A percentile compares a stretch with the other conserved stretches of the same genome.
These are phyloP conservation scores for Amiota minor DNA, from an alignment of 2,888 invertebrate genomes.

Conservation along the genomic window DNA sequence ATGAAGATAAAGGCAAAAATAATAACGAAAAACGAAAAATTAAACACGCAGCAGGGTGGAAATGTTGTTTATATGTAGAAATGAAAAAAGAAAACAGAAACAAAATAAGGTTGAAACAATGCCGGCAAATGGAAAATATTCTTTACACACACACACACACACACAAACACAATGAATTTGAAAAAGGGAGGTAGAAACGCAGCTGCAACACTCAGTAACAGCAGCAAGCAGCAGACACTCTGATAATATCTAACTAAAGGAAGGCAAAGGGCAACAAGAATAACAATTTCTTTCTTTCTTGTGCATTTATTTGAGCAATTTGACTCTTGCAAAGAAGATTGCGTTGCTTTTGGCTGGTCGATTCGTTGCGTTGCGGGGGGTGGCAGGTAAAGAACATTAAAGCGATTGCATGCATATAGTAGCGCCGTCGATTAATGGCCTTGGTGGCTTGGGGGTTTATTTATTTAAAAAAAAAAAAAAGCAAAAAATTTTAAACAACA, in stretches of 20 bases:
- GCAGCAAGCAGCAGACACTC: not conserved
- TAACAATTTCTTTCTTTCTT: conserved; percentile 13
- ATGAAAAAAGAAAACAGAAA: not conserved
- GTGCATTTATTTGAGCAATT: not conserved
- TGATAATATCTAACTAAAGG: not conserved
- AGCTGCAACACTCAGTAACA: not conserved
- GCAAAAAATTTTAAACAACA: no score
- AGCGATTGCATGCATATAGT: conserved; percentile 31
- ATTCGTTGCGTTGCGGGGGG: conserved; percentile 59
- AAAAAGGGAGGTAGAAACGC: not conserved
- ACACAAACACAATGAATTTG: not conserved
- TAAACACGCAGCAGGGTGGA: conserved; percentile 38
- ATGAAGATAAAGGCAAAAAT: conserved; percentile 22
- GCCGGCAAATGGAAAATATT: not conserved
- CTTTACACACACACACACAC: not conserved
- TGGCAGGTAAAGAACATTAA: conserved; percentile 34
- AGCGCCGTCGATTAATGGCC: conserved; percentile 16
- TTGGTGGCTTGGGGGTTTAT: conserved; percentile 29
- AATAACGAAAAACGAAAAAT: not conserved
- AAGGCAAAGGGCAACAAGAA: conserved; percentile 28
- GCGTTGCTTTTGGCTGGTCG: conserved; percentile 7
- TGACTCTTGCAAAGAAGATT: conserved; percentile 41
- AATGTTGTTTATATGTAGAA: conserved; percentile 29
- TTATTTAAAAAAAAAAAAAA: no score
- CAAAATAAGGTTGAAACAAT: conserved; percentile 8